Base-by-base conservation (phyloP, 2,888 invertebrate genomes). In the Eremobia ochroleuca region DNA sequence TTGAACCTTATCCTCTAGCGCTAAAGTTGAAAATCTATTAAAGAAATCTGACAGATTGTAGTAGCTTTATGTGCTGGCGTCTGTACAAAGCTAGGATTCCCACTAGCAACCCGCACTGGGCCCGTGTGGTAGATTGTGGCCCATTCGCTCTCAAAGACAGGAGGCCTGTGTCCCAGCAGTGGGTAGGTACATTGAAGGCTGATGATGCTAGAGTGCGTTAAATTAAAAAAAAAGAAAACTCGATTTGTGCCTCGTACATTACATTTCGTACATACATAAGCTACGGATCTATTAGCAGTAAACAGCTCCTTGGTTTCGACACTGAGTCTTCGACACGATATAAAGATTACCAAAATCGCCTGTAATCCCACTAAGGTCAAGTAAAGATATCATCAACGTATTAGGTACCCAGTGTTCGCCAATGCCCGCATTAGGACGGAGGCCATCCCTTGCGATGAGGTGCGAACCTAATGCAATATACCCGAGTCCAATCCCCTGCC, bases 391-490 rank as follows among this genome's bases (percentile, higher is more conserved):
- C 77, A 82, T 82, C 69, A 75, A 75, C 78, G 65, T 73, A 79
- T 71, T 83, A n/a, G 52, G 52, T n/a, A 79, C 74, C 79, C 67
- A 79, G 46, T 79, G 67, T 82, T 79, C 69, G 59, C 46, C 65
- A 68, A 74, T 68, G 49, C 52, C 55, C 46, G 69, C 40, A 82
- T 82, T 82, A 81, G 70, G 65, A 58, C 65, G 71, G 76, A 46
- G 62, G 28, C 71, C 69, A 72, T 76, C 82, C 82, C 55, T 65
- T 73, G 73, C 77, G 76, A 81, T 80, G 70, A 80, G 85, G 85
- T 83, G 85, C 85, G 61, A 83, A 85, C 67, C 73, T 76, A 84
- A 80, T 73, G 81, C 76, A 73, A 81, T 81, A 70, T 81, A 85
- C 46, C 82, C 76, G 61, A 73, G 76, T 49, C 73, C 69, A 82